A percentile compares a stretch with the other conserved stretches of the same genome.
Evolutionary conservation across 2,113 vertebrate genomes (phyloP).

Genomic region (Chloropsis cyanopogon): DNA sequence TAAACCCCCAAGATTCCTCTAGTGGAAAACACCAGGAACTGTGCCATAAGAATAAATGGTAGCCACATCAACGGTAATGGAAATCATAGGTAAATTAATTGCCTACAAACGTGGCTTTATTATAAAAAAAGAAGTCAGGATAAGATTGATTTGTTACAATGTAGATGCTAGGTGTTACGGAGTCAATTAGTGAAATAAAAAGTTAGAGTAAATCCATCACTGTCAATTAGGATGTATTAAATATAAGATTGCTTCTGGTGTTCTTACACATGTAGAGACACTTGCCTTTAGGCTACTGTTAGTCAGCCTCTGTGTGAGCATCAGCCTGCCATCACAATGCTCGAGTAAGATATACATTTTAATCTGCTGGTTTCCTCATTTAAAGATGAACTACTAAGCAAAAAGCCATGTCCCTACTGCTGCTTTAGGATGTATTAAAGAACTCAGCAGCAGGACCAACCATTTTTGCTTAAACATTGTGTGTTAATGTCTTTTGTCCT

Average conservation of each 20-base stretch:
- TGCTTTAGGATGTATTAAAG: background rate
- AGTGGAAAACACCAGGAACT: background rate
- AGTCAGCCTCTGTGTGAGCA: background rate
- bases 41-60: background rate
- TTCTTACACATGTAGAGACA: background rate
- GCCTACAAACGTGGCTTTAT: background rate
- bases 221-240: conserved; percentile 9
- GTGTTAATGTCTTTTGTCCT: background rate
- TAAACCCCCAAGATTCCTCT: background rate
- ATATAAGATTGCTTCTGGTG: background rate
- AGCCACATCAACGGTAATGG: background rate
- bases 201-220: background rate
- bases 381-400: background rate
- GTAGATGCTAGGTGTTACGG: background rate
- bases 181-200: conserved; percentile 40
- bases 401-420: background rate
- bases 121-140: background rate
- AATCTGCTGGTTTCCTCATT: background rate
- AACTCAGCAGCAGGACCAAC: background rate
- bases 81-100: background rate
- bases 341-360: background rate
- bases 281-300: background rate
- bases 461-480: background rate
- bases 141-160: background rate
- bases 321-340: background rate